A percentile compares a stretch with the other conserved stretches of the same genome.
Conservation (phyloP, 1,140 invertebrate species). For the Caenorhabditis latens region DNA sequence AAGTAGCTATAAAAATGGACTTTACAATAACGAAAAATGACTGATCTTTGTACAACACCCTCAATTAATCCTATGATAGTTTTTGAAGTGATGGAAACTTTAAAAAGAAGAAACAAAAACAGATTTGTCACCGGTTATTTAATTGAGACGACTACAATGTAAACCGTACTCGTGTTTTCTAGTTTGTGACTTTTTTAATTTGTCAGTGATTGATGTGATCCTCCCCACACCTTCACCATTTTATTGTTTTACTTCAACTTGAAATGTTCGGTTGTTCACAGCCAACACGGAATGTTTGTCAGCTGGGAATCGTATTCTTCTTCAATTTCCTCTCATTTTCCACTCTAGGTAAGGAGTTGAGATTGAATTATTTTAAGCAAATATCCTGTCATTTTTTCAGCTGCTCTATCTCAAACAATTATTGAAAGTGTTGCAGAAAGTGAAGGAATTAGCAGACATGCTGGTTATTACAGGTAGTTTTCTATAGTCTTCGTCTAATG, state of each 20-base stretch:
- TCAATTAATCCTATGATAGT: no score
- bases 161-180: no score
- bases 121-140: no score
- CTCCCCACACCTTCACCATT: not conserved
- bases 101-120: no score
- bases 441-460: slow-evolving; percentile 28
- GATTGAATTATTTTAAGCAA: no score
- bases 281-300: slow-evolving; percentile 19
- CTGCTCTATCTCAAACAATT: slow-evolving; percentile 22
- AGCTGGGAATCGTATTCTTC: slow-evolving; percentile 22
- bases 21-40: no score
- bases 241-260: not conserved
- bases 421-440: slow-evolving; percentile 29
- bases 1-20: no score
- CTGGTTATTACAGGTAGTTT: slow-evolving; percentile 20
- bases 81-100: no score
- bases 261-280: slow-evolving; percentile 16
- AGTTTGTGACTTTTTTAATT: no score
- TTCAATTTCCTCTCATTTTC: slow-evolving; percentile 33
- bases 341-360: not conserved
- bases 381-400: not conserved
- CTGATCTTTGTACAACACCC: no score
- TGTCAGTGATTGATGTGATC: no score
- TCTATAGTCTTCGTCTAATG: not conserved
- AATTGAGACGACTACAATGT: no score